Evolutionary conservation across 2,113 vertebrate genomes (phyloP), one percentile per base, ranked within the genome.

Genomic region (Bufo bufo): DNA sequence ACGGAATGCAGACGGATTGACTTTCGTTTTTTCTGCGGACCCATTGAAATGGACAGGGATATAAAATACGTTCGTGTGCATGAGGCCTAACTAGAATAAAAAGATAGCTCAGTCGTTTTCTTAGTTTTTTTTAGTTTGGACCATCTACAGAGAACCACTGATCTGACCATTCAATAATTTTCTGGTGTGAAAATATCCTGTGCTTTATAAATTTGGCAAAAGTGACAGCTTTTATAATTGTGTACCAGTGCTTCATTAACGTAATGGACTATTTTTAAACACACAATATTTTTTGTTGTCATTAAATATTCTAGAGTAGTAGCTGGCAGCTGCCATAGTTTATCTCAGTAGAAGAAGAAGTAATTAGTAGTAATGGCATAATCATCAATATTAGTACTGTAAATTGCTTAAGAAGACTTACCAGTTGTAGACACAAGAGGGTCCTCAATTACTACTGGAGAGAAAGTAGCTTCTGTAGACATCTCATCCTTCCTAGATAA

Each of bases 361-460:
- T 80, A 58, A 81, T 59, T 81, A 59, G 78, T 81, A 43, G 78
- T 45, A 81, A 45, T 81, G 45, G 78, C 16, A 61, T 80, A 59
- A 80, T 81, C 47, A 75, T 75, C 7, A 81, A 61, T 33, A 61
- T 59, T 61, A 45, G 16, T 74, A 74, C 43, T 74, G 71, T 33
- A 59, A 58, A 80, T 58, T 2, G 23, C 61, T 59, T 81, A 59
- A 59, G 58, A 59, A 19, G 23, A 81, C 49, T 3, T 89, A 94
- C 94, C 93, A 91, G 86, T 6, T 45, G n/a, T 84, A 63, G 85
- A 66, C 74, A 90, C 89, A 0, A 85, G 86, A 10, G 66, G 7
- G 19, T 12, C 85, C 47, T 69, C 88, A 12, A 52, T 45, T 72
- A 85, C 50, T 54, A 58, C 82, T 72, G 88, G 75, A 72, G 83